Conservation (phyloP, 2,888 invertebrate genomes). For the Colostygia pectinataria region DNA sequence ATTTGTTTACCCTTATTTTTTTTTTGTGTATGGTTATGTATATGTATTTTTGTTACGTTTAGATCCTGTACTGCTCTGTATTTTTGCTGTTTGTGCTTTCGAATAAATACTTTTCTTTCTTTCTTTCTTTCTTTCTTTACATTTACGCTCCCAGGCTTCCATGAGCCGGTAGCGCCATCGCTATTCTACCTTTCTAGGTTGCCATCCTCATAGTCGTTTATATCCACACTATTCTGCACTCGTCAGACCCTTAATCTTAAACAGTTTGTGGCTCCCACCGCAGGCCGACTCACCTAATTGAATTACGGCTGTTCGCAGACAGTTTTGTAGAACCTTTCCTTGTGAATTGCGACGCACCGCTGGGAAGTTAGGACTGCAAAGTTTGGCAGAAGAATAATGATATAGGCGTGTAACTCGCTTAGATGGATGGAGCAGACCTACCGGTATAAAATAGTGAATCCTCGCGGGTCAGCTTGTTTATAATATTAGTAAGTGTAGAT, state of each 20-base stretch:
- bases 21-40: too few relatives aligned
- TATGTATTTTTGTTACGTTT: too few relatives aligned
- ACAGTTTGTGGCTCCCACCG: constrained; percentile 23
- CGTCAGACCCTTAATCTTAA: constrained; percentile 21
- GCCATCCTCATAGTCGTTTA: not conserved
- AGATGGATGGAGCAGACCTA: not conserved
- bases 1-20: too few relatives aligned
- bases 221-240: constrained; percentile 9
- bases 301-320: constrained; percentile 28
- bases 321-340: constrained; percentile 19
- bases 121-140: too few relatives aligned
- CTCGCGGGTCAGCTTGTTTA: too few relatives aligned
- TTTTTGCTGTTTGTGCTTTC: too few relatives aligned
- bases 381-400: constrained; percentile 16
- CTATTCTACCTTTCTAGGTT: not conserved
- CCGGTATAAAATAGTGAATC: too few relatives aligned
- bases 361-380: constrained; percentile 3
- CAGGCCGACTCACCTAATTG: constrained; percentile 27
- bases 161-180: too few relatives aligned
- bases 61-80: too few relatives aligned
- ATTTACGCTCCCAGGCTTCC: too few relatives aligned
- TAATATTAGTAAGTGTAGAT: too few relatives aligned
- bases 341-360: constrained; percentile 7
- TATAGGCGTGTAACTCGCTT: constrained; percentile 2
- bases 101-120: too few relatives aligned